A percentile compares a stretch with the other conserved stretches of the same genome.
These are phyloP conservation scores for Mormyrus lacerda DNA, from an alignment of 2,113 vertebrate species.

Conservation along the genomic window DNA sequence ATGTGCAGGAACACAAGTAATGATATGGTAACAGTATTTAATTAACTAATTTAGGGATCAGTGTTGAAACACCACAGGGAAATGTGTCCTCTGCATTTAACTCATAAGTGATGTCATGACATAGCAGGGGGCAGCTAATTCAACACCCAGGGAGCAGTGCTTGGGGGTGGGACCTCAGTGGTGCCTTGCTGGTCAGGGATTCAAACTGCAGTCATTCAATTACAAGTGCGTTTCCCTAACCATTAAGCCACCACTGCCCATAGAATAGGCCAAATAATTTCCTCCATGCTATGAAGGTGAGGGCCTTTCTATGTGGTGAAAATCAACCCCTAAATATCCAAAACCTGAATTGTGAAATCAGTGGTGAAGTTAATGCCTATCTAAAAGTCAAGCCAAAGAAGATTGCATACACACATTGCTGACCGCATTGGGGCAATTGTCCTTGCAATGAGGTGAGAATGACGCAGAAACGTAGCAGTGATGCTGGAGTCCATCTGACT, in stretches of 20 bases:
- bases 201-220: too few relatives aligned
- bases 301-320: neutral
- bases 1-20: neutral
- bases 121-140: too few relatives aligned
- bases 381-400: neutral
- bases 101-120: too few relatives aligned
- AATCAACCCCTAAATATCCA: neutral
- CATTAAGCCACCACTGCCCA: too few relatives aligned
- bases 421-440: slow-evolving; percentile 19
- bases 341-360: neutral
- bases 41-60: too few relatives aligned
- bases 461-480: neutral
- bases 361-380: neutral
- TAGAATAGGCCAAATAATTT: neutral
- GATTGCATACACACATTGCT: neutral
- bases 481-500: neutral
- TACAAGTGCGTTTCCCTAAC: too few relatives aligned
- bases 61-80: too few relatives aligned
- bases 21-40: neutral
- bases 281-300: neutral
- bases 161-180: too few relatives aligned
- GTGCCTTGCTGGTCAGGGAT: too few relatives aligned
- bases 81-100: too few relatives aligned
- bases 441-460: neutral
- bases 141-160: too few relatives aligned